Base-by-base conservation (phyloP, 30 jellyfish, hydroid and myxozoan genomes). In the Hydractinia symbiolongicarpus region DNA sequence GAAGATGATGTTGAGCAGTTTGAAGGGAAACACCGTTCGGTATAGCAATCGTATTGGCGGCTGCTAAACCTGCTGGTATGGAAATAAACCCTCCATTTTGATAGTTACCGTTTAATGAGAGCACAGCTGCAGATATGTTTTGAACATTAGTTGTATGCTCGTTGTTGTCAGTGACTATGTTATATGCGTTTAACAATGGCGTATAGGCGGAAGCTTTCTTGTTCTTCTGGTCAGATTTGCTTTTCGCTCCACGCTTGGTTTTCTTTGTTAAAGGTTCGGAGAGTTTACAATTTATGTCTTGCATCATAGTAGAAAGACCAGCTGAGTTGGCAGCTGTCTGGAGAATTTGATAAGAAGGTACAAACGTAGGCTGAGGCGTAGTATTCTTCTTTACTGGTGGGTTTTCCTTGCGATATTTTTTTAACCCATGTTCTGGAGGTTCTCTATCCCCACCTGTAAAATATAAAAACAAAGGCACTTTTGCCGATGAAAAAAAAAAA, bases 261-360 rank as follows among this genome's bases (percentile, higher is more conserved):
- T 56, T 79, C 69, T 79, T 79, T 44, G 84, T 17, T 13, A 58
- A 58, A 19, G 20, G 84, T 10, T 10, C 69, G 49, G 21, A 7
- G 54, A 8, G 77, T n/a, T 58, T 68, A n/a, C 61, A 56, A 16
- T 76, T 40, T 57, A 9, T 53, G 15, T 72, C 55, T 62, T 93
- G 98, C 86, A 93, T 93, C 61, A 93, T 89, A 7, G 98, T 88
- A 5, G 96, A 70, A 49, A 93, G 55, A 14, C 98, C 98, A 14
- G 98, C 93, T 4, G 98, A 82, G 72, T 85, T 93, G 60, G 96
- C 98, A 79, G 98, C 98, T 40, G 98, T 88, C 68, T 93, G 98
- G 10, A 93, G 75, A 49, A 93, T 93, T 66, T 88, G 69, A 52
- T 73, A 60, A 40, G 96, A 90, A 17, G 95, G 98, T 5, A 93